Base-by-base conservation (phyloP, 2,797 vertebrate species). In the Catostomus latipinnis region DNA sequence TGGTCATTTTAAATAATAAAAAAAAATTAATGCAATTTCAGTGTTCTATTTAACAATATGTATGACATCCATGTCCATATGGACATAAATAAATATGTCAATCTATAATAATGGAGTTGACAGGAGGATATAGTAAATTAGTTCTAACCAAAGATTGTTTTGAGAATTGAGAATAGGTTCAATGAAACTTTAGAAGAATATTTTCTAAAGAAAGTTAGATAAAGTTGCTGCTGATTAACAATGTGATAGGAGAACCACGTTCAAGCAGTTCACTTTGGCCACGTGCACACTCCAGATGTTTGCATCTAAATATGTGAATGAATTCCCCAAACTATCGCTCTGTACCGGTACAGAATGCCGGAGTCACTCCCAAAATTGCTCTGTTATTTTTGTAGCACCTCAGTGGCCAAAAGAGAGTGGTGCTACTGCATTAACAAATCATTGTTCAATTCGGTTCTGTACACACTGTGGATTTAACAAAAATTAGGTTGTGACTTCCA, bases 1-100 rank as follows among this genome's bases (percentile, higher is more conserved):
- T 71, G 57, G 67, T 78, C 49, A 62, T 34, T 34, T 34, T 34
- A 34, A 34, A 34, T 34, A 34, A 34, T 34, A 34, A 34, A 3
- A 34, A 3, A 34, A 34, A 18, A 18, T 18, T 3, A 34, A 34
- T 46, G 45, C 12, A 58, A 34, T 50, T 68, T 68, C 45, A 76
- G 18, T 77, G 65, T 77, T 69, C 43, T 34, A 34, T 61, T 69
- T 61, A 50, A 68, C 45, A 50, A 49, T n/a, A 67, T 1, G 49
- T 22, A 75, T 54, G 16, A 74, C 13, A 50, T 62, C 58, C 49
- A 14, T 6, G n/a, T 76, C 52, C 49, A 66, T 48, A 76, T 46
- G 65, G 43, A 10, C 12, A 8, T 58, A 48, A n/a, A 67, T 61
- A 61, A 54, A 75, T 57, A 43, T 49, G 6, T 9, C 53, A 12